These are phyloP conservation scores for Rhinophrynus dorsalis DNA, from an alignment of 2,797 vertebrate species.

Conservation along the genomic window DNA sequence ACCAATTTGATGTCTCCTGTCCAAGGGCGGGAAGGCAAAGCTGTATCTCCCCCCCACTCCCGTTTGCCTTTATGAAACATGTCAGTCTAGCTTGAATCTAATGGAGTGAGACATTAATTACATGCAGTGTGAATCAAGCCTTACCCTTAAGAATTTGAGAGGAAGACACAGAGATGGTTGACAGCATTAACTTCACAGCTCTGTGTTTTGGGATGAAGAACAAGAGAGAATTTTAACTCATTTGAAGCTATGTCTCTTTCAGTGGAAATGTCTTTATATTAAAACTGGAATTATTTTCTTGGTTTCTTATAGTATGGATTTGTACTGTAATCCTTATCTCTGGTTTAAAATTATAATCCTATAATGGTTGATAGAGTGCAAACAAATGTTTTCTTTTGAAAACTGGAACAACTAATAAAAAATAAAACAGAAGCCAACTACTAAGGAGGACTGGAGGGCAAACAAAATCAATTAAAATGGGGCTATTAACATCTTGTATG, in stretches of 20 bases:
- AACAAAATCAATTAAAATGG: no score
- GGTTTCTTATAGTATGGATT: no score
- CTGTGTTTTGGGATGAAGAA: background rate
- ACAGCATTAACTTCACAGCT: background rate
- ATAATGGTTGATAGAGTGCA: no score
- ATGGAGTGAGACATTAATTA: slow-evolving; percentile 24
- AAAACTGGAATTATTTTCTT: no score
- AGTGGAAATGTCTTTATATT: no score
- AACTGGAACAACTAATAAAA: no score
- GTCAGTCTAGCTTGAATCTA: background rate
- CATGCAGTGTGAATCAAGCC: slow-evolving; percentile 28
- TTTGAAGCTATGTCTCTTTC: background rate
- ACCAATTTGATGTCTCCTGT: slow-evolving; percentile 4
- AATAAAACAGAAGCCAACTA: no score
- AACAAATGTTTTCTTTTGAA: no score
- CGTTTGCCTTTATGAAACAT: background rate
- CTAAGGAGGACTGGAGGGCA: no score
- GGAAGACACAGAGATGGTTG: background rate
- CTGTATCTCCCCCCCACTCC: background rate
- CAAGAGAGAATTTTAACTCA: background rate
- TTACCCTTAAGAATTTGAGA: background rate
- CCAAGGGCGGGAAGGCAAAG: slow-evolving; percentile 28
- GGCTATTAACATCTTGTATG: no score
- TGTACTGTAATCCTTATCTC: no score
- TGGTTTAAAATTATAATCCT: no score